These are phyloP conservation scores for Emydocephalus ijimae DNA, from an alignment of 2,113 vertebrate genomes.

Conservation along the genomic window DNA sequence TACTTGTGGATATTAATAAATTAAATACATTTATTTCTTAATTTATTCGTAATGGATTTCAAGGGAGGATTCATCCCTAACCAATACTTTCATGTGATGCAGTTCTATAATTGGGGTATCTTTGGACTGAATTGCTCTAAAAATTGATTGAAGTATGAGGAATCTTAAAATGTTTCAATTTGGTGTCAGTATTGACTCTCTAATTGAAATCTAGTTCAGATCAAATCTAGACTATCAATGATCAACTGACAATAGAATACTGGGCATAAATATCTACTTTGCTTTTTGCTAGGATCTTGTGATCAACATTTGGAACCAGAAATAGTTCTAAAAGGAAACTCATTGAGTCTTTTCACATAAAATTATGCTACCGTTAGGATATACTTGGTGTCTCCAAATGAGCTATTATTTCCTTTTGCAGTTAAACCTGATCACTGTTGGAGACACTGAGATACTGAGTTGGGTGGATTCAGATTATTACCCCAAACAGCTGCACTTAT, in stretches of 20 bases:
- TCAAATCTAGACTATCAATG: neutral
- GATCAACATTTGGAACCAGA: neutral
- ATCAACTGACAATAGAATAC: neutral
- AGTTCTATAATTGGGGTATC: neutral
- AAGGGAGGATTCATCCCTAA: neutral
- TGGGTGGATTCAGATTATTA: neutral
- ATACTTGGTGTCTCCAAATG: neutral
- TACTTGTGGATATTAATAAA: neutral
- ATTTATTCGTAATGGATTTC: neutral
- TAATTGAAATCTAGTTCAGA: neutral
- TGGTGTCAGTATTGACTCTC: neutral
- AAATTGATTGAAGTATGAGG: neutral
- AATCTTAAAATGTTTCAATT: neutral
- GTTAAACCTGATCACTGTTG: neutral
- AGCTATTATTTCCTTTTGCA: neutral
- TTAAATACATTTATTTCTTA: neutral
- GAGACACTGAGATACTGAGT: neutral
- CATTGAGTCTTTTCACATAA: neutral
- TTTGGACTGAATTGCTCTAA: neutral
- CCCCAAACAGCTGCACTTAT: conserved; percentile 15
- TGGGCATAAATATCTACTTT: neutral
- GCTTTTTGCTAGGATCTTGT: neutral
- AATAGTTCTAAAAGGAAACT: neutral
- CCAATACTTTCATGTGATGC: too few species aligned
- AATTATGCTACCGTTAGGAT: neutral